These are phyloP conservation scores for Hylaea fasciaria DNA, from an alignment of 2,888 invertebrate genomes.

Conservation along the genomic window DNA sequence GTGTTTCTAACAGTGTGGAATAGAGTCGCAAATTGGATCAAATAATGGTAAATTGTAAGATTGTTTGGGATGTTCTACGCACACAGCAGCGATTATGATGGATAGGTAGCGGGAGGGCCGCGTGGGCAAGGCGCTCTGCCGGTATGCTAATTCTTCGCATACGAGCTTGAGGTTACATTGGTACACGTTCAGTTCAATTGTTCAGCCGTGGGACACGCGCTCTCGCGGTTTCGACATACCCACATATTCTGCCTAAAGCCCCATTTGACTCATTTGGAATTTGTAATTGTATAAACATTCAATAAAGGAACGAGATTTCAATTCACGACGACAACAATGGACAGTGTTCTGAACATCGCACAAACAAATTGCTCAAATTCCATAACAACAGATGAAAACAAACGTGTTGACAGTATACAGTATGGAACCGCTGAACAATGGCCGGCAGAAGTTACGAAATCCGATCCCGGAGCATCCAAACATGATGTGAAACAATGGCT, in stretches of 20 bases:
- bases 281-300: constrained; percentile 35
- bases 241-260: constrained; percentile 28
- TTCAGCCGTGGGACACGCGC: constrained; percentile 59
- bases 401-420: constrained; percentile 53
- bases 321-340: constrained; percentile 45
- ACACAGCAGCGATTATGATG: constrained; percentile 74
- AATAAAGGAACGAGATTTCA: constrained; percentile 25
- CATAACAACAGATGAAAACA: constrained; percentile 52
- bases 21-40: constrained; percentile 35
- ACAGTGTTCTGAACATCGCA: constrained; percentile 47
- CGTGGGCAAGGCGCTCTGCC: constrained; percentile 76
- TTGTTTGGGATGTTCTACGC: constrained; percentile 47
- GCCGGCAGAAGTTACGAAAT: constrained; percentile 54
- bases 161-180: constrained; percentile 62
- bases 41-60: constrained; percentile 24
- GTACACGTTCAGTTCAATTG: constrained; percentile 71
- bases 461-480: constrained; percentile 60
- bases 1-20: constrained; percentile 17
- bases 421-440: constrained; percentile 19
- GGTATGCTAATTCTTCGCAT: constrained; percentile 79
- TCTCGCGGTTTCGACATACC: constrained; percentile 48
- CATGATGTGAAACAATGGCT: constrained; percentile 54
- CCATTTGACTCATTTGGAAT: constrained; percentile 32
- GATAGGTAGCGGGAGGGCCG: constrained; percentile 67
- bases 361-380: constrained; percentile 51